phyloP scores from a whole-genome alignment of 1,140 invertebrate species.

The Drosophila bipectinata region DNA sequence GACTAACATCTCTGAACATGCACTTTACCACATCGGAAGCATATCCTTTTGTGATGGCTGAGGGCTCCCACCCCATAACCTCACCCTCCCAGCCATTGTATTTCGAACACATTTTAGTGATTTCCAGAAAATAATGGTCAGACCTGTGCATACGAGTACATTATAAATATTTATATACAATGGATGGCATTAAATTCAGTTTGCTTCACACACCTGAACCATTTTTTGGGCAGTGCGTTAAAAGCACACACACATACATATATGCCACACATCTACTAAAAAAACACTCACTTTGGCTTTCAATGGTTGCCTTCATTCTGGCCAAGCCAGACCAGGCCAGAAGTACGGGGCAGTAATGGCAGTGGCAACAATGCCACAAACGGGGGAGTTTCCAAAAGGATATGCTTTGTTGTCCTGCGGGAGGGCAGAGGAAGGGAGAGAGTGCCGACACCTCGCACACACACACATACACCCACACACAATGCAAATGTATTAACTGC shows the following conservation, averaged over 20 bases:
- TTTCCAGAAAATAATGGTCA: constrained; percentile 6
- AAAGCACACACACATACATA: constrained; percentile 15
- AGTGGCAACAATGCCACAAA: constrained; percentile 28
- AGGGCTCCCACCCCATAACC: not conserved
- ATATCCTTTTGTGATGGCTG: not conserved
- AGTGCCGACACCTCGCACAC: constrained; percentile 34
- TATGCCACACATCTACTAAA: not conserved
- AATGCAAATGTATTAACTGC: constrained; percentile 71
- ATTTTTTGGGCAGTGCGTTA: constrained; percentile 33
- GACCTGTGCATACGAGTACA: constrained; percentile 13
- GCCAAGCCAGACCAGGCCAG: constrained; percentile 8
- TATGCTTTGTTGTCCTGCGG: constrained; percentile 30
- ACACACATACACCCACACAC: constrained; percentile 41
- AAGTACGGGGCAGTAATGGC: constrained; percentile 29
- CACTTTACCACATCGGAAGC: not conserved
- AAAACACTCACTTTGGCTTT: constrained; percentile 45
- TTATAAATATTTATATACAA: constrained; percentile 42
- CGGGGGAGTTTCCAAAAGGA: not conserved
- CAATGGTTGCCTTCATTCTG: constrained; percentile 8
- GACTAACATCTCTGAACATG: not conserved
- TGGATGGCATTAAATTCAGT: constrained; percentile 26
- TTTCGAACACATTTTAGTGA: constrained; percentile 9
- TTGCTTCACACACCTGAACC: constrained; percentile 33
- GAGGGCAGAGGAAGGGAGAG: constrained; percentile 16
- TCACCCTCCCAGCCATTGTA: not conserved